Conservation (phyloP, 2,113 vertebrate species). For the Acanthisitta chloris region DNA sequence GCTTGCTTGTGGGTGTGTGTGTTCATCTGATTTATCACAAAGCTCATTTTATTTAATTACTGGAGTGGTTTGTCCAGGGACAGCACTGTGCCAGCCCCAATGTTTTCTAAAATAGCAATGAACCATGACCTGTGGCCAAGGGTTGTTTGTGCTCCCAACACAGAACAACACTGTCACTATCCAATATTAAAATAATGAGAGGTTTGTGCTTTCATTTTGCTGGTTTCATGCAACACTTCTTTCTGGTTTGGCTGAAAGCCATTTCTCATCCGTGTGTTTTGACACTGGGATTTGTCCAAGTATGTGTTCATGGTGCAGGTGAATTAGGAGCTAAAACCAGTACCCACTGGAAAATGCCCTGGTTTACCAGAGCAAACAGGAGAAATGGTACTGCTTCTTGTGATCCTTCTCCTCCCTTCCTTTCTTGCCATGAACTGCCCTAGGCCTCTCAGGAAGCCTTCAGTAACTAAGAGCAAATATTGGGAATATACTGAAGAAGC, state of each 20-base stretch:
- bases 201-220: slow-evolving; percentile 41
- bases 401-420: neutral
- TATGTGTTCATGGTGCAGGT: neutral
- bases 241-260: slow-evolving; percentile 13
- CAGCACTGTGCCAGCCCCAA: neutral
- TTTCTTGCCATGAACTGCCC: neutral
- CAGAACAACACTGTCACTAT: neutral
- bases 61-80: neutral
- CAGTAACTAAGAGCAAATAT: neutral
- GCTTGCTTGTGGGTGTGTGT: neutral
- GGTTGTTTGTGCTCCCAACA: slow-evolving; percentile 31
- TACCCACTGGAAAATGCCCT: neutral
- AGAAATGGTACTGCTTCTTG: neutral
- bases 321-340: neutral
- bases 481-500: neutral
- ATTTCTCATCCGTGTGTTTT: neutral
- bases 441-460: neutral
- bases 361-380: neutral
- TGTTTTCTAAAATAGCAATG: slow-evolving; percentile 9
- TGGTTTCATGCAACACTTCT: neutral
- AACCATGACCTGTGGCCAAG: slow-evolving; percentile 36
- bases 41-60: slow-evolving; percentile 9
- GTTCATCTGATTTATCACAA: neutral
- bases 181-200: slow-evolving; percentile 64
- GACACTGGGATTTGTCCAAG: neutral